phyloP scores from a whole-genome alignment of 2,797 vertebrate species.

The Oreonectes daqikongensis region DNA sequence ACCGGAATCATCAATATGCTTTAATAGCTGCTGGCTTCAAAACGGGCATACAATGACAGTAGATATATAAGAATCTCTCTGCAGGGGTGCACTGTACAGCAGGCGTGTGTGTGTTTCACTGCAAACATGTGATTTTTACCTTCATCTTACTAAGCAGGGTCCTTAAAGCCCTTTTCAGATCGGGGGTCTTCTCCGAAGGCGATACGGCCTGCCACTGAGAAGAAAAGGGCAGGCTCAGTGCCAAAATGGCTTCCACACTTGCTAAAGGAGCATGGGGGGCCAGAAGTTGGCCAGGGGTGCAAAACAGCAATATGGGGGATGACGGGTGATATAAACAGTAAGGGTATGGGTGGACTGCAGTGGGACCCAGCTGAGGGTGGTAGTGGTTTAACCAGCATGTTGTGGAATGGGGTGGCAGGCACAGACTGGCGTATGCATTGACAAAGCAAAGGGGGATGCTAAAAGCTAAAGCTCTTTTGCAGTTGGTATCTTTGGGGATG shows the following conservation, averaged over 20 bases:
- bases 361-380: not conserved
- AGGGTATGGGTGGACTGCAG: constrained; percentile 14
- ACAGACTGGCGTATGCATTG: constrained; percentile 17
- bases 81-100: constrained; percentile 25
- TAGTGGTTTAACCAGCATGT: not conserved
- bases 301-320: constrained; percentile 52
- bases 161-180: constrained; percentile 86
- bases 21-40: constrained; percentile 14
- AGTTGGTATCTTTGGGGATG: not conserved
- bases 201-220: constrained; percentile 84
- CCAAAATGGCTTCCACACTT: constrained; percentile 43
- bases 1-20: not conserved
- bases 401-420: constrained; percentile 25
- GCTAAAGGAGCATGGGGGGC: constrained; percentile 39
- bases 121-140: constrained; percentile 73
- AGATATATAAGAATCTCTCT: not conserved
- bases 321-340: constrained; percentile 28
- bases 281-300: constrained; percentile 49
- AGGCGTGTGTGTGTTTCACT: constrained; percentile 35
- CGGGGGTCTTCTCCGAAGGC: constrained; percentile 84
- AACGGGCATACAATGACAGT: not conserved
- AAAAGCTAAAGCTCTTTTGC: not conserved
- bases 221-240: constrained; percentile 82
- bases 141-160: constrained; percentile 87
- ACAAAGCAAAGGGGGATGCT: constrained; percentile 14